Evolutionary conservation across 1,140 invertebrate genomes (phyloP), one percentile per base, ranked within the genome.

Genomic region (Hormaphis cornu): DNA sequence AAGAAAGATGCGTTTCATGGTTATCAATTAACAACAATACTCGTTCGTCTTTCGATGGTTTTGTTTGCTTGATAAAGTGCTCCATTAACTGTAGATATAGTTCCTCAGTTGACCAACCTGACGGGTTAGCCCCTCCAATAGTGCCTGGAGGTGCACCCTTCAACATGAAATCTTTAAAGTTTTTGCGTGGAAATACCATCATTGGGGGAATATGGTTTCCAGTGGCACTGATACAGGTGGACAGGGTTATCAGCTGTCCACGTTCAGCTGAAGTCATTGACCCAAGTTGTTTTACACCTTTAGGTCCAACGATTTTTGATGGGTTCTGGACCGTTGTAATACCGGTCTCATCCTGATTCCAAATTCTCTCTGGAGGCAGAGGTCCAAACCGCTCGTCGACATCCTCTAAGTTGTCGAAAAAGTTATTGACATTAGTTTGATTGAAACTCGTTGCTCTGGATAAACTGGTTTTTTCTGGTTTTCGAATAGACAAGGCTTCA

Each of bases 101-200:
- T 72, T 74, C 73, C 28, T 76, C 75, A 58, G 77, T 76, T 76
- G 79, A 80, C 77, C 78, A 79, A 8, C 76, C 78, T 35, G 76
- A 77, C n/a, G 73, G 54, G 73, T 79, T 78, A 33, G 71, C 76
- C 69, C 63, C 71, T 58, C 77, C 78, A 69, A 72, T 53, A 50
- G 70, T 73, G 14, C 75, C 76, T 28, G 74, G 9, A 40, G 80
- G 80, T 24, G 76, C 79, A 74, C 77, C 77, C 48, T 73, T 75
- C 4, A 82, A 70, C 70, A 83, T 80, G 72, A 79, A 76, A 16
- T 77, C 74, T 50, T 78, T 73, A 69, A 75, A 79, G 52, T 75
- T 72, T 7, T 77, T 74, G 69, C 77, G 28, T 7, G 79, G 77
- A 72, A 80, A 80, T 28, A 79, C 72, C 69, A 80, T 79, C n/a